Evolutionary conservation across 2,888 invertebrate genomes (phyloP).

Genomic region (Marasmarcha lunaedactyla): DNA sequence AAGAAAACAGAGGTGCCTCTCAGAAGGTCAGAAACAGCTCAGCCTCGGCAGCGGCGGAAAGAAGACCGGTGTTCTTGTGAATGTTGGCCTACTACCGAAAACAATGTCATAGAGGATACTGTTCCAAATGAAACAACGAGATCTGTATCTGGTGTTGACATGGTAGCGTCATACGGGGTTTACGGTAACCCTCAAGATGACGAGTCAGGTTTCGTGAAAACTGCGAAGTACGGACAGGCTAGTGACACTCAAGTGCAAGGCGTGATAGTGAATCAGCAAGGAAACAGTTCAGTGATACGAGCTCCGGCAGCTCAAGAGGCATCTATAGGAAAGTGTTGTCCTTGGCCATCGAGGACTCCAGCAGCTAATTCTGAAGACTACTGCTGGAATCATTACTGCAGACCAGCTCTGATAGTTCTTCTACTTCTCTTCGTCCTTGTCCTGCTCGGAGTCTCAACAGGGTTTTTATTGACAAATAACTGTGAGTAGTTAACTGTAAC

Average conservation of each 20-base stretch:
- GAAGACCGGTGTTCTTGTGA: conserved; percentile 65
- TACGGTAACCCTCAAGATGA: conserved; percentile 63
- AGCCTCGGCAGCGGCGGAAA: conserved; percentile 51
- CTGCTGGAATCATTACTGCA: conserved; percentile 66
- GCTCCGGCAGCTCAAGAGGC: conserved; percentile 30
- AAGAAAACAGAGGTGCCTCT: conserved; percentile 50
- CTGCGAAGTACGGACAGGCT: conserved; percentile 46
- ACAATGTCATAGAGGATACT: conserved; percentile 44
- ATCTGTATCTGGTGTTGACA: conserved; percentile 59
- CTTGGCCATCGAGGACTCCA: conserved; percentile 35
- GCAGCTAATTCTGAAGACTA: conserved; percentile 60
- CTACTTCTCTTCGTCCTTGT: conserved; percentile 66
- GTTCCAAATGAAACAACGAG: conserved; percentile 46
- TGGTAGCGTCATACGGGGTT: conserved; percentile 67
- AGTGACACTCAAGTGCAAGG: conserved; percentile 60
- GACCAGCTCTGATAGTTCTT: conserved; percentile 63
- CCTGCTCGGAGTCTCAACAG: conserved; percentile 67
- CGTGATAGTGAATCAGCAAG: conserved; percentile 65
- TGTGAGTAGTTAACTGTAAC: conserved; percentile 59
- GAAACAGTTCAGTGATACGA: conserved; percentile 59
- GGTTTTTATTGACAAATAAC: conserved; percentile 70
- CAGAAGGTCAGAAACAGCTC: conserved; percentile 43
- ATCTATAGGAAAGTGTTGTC: conserved; percentile 47
- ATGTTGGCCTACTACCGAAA: conserved; percentile 64
- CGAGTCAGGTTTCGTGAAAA: conserved; percentile 60